Conservation (phyloP, 2,113 vertebrate species). For the Dromaius novaehollandiae region DNA sequence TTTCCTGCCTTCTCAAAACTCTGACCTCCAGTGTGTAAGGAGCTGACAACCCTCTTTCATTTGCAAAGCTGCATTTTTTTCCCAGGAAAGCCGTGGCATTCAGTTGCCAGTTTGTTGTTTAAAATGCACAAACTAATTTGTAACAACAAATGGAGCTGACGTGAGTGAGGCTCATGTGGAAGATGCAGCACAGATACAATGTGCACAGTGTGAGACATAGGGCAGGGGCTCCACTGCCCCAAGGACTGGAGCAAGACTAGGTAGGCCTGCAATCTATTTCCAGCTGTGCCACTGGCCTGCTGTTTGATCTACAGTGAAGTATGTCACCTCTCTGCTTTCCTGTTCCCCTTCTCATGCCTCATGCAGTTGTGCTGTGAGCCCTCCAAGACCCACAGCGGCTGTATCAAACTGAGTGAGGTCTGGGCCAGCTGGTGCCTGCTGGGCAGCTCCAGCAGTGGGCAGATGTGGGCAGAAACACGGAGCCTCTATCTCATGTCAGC, state of each 20-base stretch:
- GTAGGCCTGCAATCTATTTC: not conserved
- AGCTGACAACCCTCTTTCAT: constrained; percentile 60
- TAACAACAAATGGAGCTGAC: constrained; percentile 26
- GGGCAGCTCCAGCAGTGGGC: not conserved
- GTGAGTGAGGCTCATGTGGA: not conserved
- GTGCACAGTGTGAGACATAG: not conserved
- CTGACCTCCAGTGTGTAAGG: constrained; percentile 67
- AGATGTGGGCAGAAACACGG: not conserved
- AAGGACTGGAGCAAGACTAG: not conserved
- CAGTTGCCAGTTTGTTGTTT: constrained; percentile 26
- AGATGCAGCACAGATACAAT: not conserved
- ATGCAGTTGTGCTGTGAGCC: not conserved
- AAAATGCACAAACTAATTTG: not conserved
- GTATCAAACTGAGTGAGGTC: rapidly evolving
- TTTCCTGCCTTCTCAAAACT: constrained; percentile 71
- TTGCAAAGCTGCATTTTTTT: constrained; percentile 39
- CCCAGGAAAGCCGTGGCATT: constrained; percentile 43
- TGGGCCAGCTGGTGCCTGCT: not conserved
- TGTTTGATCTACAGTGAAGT: not conserved
- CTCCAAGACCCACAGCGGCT: not conserved
- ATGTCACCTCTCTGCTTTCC: not conserved
- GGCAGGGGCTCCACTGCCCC: not conserved
- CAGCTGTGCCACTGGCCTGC: not conserved
- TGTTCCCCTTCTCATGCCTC: not conserved
- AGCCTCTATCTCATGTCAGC: not conserved